phyloP scores from a whole-genome alignment of 2,888 invertebrate genomes.

The Linnaemya tessellans region DNA sequence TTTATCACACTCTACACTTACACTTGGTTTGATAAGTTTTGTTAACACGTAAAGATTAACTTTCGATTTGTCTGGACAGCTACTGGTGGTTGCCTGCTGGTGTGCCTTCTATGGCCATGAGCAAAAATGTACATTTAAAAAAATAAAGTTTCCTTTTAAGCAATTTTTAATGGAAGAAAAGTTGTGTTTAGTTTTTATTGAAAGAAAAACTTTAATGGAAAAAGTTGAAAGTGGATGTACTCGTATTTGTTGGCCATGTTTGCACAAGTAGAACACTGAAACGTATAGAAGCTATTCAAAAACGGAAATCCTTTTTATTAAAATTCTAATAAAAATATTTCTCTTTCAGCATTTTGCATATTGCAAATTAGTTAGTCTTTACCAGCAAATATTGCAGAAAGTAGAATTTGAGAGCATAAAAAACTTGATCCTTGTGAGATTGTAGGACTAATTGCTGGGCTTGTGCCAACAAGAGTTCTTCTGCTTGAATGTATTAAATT shows the following conservation, averaged over 20 bases:
- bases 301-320: conserved; percentile 7
- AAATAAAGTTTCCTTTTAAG: conserved; percentile 29
- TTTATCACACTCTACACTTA: not conserved
- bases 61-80: conserved; percentile 66
- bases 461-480: not conserved
- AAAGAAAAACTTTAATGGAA: conserved; percentile 65
- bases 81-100: not conserved
- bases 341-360: not conserved
- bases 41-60: conserved; percentile 62
- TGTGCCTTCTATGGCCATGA: not conserved
- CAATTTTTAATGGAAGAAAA: conserved; percentile 16
- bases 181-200: not conserved
- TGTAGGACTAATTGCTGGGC: not conserved
- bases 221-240: conserved; percentile 56
- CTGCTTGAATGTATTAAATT: not conserved
- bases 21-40: conserved; percentile 45
- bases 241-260: not conserved
- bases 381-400: not conserved
- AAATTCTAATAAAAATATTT: not conserved
- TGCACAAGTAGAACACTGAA: not conserved
- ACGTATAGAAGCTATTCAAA: not conserved
- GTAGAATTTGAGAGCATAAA: not conserved
- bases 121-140: not conserved
- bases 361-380: not conserved
- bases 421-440: not conserved